Percentiles rank a stretch among this genome's conserved stretches.
Evolutionary conservation across 2,888 invertebrate species (phyloP).

Genomic region (Thymelicus acteon): DNA sequence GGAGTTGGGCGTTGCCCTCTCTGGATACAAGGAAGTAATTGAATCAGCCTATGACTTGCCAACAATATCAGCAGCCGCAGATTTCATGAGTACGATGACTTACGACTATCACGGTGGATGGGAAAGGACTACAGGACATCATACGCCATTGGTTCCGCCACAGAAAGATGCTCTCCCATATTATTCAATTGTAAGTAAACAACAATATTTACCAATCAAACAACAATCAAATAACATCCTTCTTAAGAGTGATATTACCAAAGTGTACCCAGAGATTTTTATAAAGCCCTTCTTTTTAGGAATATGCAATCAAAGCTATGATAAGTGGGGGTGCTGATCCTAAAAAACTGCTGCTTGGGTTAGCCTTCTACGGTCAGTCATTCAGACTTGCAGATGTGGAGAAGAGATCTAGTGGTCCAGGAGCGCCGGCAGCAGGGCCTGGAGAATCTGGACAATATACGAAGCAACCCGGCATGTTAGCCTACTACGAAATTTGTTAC

Average conservation of each 20-base stretch:
- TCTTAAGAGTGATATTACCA: too few species aligned
- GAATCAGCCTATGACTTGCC: constrained; percentile 93
- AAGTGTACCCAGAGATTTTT: background rate
- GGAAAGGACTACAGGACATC: constrained; percentile 92
- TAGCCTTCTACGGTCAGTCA: constrained; percentile 95
- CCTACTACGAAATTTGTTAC: constrained; percentile 94
- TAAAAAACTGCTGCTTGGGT: constrained; percentile 91
- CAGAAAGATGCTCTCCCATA: constrained; percentile 88
- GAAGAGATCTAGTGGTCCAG: constrained; percentile 75
- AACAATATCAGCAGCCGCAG: constrained; percentile 87
- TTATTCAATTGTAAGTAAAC: constrained; percentile 89
- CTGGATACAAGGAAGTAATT: constrained; percentile 96
- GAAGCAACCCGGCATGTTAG: constrained; percentile 93
- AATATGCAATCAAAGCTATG: constrained; percentile 92
- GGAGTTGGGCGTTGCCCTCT: constrained; percentile 92
- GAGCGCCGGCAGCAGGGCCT: constrained; percentile 88
- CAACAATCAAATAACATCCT: too few species aligned
- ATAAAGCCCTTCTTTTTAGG: constrained; percentile 75
- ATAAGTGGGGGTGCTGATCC: constrained; percentile 90
- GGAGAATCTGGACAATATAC: constrained; percentile 93
- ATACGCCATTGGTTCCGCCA: constrained; percentile 89
- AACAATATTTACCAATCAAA: background rate
- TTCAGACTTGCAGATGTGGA: constrained; percentile 86
- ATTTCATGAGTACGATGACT: constrained; percentile 94
- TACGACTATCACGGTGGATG: constrained; percentile 96